These are phyloP conservation scores for Dorcus parallelipipedus DNA, from an alignment of 2,888 invertebrate genomes.

Conservation along the genomic window DNA sequence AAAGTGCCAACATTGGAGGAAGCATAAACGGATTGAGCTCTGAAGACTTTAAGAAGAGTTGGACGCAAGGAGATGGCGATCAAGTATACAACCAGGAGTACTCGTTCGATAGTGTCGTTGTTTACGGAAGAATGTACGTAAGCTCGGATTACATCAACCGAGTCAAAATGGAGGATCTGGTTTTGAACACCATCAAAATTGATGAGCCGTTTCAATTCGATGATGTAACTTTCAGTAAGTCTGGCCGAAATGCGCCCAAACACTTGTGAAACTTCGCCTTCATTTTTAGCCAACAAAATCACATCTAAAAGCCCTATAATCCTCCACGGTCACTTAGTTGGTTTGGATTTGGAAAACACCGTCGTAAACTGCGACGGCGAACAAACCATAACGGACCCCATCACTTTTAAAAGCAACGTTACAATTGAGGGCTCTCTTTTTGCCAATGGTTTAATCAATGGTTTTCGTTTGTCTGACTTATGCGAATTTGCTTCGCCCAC, in stretches of 20 bases:
- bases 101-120: constrained; percentile 37
- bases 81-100: constrained; percentile 38
- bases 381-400: constrained; percentile 32
- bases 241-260: constrained; percentile 7
- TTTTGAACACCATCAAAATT: constrained; percentile 42
- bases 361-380: constrained; percentile 31
- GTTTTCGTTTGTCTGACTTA: constrained; percentile 40
- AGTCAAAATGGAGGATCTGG: constrained; percentile 40
- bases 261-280: constrained; percentile 1
- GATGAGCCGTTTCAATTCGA: constrained; percentile 43
- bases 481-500: constrained; percentile 34
- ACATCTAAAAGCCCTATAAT: constrained; percentile 28
- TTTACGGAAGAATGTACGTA: constrained; percentile 40
- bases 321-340: constrained; percentile 41
- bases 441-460: constrained; percentile 39
- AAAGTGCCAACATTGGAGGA: constrained; percentile 45
- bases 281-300: constrained; percentile 31
- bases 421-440: constrained; percentile 36
- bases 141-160: constrained; percentile 45
- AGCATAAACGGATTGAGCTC: constrained; percentile 47
- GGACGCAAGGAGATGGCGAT: constrained; percentile 42
- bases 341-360: constrained; percentile 50
- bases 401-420: constrained; percentile 37
- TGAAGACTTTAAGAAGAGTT: constrained; percentile 45
- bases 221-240: constrained; percentile 48